These are phyloP conservation scores for Lepidonotus clava DNA, from an alignment of 2,888 invertebrate species.

Conservation along the genomic window DNA sequence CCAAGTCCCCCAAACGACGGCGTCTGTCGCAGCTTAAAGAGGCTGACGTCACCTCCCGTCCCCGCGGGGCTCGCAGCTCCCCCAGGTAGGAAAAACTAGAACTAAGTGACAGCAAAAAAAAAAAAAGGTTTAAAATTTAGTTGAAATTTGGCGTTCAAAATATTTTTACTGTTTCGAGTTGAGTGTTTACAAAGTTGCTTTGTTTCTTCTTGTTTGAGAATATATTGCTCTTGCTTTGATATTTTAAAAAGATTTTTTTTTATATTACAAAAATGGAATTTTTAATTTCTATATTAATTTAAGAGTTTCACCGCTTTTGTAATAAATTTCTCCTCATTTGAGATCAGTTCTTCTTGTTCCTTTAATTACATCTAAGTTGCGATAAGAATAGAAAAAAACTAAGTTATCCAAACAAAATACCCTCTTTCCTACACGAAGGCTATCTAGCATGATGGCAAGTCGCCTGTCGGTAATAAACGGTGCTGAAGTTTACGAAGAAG, in stretches of 20 bases:
- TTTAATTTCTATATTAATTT: not conserved
- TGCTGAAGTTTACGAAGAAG: not conserved
- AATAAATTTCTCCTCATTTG: not conserved
- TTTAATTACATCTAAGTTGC: not conserved
- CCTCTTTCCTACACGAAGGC: not conserved
- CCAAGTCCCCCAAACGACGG: not conserved
- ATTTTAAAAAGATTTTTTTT: not conserved
- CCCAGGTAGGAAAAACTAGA: not conserved
- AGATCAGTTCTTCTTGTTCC: not conserved
- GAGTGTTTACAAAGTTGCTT: too few relatives aligned
- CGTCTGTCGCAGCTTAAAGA: not conserved
- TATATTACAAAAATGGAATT: not conserved
- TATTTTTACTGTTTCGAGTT: not conserved
- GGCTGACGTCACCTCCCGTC: not conserved
- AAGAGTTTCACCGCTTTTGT: not conserved
- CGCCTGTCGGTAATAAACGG: not conserved
- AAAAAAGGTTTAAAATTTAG: not conserved
- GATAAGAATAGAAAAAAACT: not conserved
- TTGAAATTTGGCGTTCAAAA: not conserved
- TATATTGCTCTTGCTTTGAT: too few relatives aligned
- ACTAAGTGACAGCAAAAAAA: not conserved
- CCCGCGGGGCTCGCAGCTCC: not conserved
- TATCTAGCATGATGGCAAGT: not conserved
- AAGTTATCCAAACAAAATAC: not conserved
- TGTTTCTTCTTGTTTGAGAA: too few relatives aligned